phyloP scores from a whole-genome alignment of 2,888 invertebrate genomes.

The Ichneumoninae sp. region DNA sequence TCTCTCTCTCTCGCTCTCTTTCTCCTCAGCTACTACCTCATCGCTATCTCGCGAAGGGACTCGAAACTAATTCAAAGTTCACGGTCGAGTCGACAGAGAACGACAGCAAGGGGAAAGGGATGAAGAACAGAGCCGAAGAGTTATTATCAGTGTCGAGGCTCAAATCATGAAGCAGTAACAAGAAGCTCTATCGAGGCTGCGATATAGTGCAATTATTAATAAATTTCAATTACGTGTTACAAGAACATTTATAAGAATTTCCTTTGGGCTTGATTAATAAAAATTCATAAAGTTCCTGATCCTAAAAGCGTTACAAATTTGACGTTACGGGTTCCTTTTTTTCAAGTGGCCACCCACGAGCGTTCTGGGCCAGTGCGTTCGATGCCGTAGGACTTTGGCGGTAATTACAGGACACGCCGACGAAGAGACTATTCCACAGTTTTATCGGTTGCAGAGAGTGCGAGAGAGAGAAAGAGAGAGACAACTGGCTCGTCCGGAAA shows the following conservation, averaged over 20 bases:
- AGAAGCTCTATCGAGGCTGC: not conserved
- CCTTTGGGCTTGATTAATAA: not conserved
- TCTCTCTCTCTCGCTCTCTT: slow-evolving; percentile 29
- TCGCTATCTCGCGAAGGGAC: slow-evolving; percentile 59
- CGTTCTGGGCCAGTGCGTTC: not conserved
- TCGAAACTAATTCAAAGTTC: slow-evolving; percentile 65
- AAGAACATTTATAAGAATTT: not conserved
- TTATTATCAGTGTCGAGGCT: slow-evolving; percentile 50
- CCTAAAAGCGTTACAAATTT: slow-evolving; percentile 1
- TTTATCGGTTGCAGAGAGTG: not conserved
- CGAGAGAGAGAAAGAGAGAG: not conserved
- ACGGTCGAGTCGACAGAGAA: slow-evolving; percentile 53
- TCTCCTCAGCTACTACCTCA: slow-evolving; percentile 34
- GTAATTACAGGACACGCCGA: slow-evolving; percentile 52
- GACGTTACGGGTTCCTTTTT: not conserved
- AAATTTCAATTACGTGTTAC: not conserved
- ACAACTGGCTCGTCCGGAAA: slow-evolving; percentile 42
- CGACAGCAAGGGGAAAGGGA: slow-evolving; percentile 8
- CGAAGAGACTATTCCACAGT: slow-evolving; percentile 16
- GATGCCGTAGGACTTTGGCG: slow-evolving; percentile 23
- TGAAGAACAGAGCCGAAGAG: slow-evolving; percentile 49
- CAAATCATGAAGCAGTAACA: slow-evolving; percentile 33
- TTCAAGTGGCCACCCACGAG: slow-evolving; percentile 47
- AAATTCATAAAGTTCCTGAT: not conserved
- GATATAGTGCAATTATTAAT: not conserved